Conservation (phyloP, 2,797 vertebrate species). For the Anomalospiza imberbis region DNA sequence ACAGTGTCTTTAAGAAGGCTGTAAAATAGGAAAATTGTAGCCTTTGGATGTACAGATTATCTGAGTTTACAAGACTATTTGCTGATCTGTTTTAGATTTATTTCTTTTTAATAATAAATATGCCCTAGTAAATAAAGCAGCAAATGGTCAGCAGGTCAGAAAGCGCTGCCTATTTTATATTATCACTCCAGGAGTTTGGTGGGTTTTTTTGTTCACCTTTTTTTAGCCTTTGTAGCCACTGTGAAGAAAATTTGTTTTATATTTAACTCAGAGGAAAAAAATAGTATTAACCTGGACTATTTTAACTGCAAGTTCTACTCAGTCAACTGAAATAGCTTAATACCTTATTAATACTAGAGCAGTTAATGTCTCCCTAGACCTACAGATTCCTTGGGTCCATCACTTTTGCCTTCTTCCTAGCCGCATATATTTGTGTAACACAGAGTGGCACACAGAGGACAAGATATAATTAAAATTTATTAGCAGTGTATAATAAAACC, state of each 20-base stretch:
- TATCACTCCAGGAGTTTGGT: background rate
- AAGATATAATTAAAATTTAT: background rate
- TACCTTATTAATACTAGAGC: background rate
- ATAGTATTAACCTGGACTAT: background rate
- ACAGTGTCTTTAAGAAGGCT: slow-evolving; percentile 24
- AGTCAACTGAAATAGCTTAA: background rate
- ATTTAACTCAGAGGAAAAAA: background rate
- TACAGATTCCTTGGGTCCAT: background rate
- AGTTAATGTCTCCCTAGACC: background rate
- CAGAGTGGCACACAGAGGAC: background rate
- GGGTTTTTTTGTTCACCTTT: rapidly evolving
- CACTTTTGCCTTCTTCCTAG: background rate
- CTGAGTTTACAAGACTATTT: background rate
- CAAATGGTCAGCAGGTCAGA: background rate
- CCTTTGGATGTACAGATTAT: background rate
- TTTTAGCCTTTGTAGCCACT: background rate
- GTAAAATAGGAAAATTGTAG: slow-evolving; percentile 42
- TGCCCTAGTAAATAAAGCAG: background rate
- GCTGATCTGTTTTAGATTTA: background rate
- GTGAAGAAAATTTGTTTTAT: background rate
- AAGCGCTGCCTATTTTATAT: background rate
- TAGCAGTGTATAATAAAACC: background rate
- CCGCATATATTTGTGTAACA: background rate
- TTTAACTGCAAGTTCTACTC: background rate
- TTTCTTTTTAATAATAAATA: background rate